Percentiles rank a stretch among this genome's conserved stretches.
These are phyloP conservation scores for Melitaea athalia DNA, from an alignment of 2,888 invertebrate genomes.

Conservation along the genomic window DNA sequence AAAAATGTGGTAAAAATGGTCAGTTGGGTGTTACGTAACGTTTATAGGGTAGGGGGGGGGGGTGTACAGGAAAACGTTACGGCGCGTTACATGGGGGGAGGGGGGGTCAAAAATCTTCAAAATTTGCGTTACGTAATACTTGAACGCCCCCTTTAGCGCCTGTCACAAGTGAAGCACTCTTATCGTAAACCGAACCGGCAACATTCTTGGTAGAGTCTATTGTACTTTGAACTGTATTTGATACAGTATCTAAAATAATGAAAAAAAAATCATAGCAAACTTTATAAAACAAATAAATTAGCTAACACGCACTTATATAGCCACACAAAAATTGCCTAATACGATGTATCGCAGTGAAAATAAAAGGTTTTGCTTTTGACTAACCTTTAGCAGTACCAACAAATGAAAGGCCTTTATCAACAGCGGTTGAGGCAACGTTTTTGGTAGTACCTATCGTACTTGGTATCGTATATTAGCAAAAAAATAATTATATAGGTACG, in stretches of 20 bases:
- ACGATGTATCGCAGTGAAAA: background rate
- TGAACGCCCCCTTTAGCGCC: too few relatives aligned
- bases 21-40: too few relatives aligned
- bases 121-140: too few relatives aligned
- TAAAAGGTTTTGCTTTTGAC: background rate
- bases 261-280: slow-evolving; percentile 10
- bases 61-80: too few relatives aligned
- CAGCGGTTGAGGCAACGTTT: slow-evolving; percentile 69
- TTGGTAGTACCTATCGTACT: slow-evolving; percentile 68
- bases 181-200: slow-evolving; percentile 70
- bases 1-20: too few relatives aligned
- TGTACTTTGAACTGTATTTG: slow-evolving; percentile 62
- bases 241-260: slow-evolving; percentile 48
- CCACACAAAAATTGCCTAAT: too few relatives aligned
- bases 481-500: background rate
- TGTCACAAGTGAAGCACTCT: slow-evolving; percentile 57
- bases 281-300: background rate
- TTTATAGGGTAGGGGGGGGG: too few relatives aligned
- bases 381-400: slow-evolving; percentile 57
- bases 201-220: slow-evolving; percentile 72
- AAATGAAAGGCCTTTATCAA: slow-evolving; percentile 60
- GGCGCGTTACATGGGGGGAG: too few relatives aligned
- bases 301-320: too few relatives aligned
- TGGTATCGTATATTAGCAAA: slow-evolving; percentile 40
- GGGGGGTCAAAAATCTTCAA: too few relatives aligned